These are phyloP conservation scores for Arenicola marina DNA, from an alignment of 2,888 invertebrate species.

Conservation along the genomic window DNA sequence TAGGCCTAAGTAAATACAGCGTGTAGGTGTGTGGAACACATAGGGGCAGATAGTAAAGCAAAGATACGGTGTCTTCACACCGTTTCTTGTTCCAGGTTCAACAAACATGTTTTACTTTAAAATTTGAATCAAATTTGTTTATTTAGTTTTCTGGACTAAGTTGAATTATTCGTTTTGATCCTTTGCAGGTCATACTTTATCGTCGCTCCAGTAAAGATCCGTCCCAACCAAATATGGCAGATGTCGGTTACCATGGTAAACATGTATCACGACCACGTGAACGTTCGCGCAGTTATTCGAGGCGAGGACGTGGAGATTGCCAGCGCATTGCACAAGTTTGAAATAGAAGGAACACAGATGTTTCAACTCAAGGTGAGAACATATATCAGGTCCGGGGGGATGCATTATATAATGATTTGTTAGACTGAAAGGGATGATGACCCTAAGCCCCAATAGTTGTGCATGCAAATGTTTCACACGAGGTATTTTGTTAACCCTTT, in stretches of 20 bases:
- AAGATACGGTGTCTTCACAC: too few species aligned
- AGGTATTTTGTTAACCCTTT: too few species aligned
- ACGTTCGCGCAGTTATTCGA: constrained; percentile 84
- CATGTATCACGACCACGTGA: constrained; percentile 75
- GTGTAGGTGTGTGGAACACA: too few species aligned
- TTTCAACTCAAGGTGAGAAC: constrained; percentile 78
- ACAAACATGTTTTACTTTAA: too few species aligned
- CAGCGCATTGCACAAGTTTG: constrained; percentile 80
- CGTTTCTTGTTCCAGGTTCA: too few species aligned
- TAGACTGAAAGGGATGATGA: neutral
- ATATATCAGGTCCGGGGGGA: neutral
- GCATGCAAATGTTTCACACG: constrained; percentile 1
- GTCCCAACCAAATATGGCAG: constrained; percentile 88
- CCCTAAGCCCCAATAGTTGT: constrained; percentile 3
- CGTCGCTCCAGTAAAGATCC: constrained; percentile 86
- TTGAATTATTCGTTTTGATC: too few species aligned
- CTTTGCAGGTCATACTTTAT: constrained; percentile 75
- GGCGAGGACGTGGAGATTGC: constrained; percentile 83
- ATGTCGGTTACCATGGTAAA: constrained; percentile 83
- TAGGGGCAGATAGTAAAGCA: too few species aligned
- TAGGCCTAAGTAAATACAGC: too few species aligned
- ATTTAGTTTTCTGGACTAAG: too few species aligned
- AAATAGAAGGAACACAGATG: constrained; percentile 78
- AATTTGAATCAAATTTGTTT: too few species aligned
- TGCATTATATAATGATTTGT: neutral